Base-by-base conservation (phyloP, 2,113 vertebrate genomes). In the Ictidomys tridecemlineatus region DNA sequence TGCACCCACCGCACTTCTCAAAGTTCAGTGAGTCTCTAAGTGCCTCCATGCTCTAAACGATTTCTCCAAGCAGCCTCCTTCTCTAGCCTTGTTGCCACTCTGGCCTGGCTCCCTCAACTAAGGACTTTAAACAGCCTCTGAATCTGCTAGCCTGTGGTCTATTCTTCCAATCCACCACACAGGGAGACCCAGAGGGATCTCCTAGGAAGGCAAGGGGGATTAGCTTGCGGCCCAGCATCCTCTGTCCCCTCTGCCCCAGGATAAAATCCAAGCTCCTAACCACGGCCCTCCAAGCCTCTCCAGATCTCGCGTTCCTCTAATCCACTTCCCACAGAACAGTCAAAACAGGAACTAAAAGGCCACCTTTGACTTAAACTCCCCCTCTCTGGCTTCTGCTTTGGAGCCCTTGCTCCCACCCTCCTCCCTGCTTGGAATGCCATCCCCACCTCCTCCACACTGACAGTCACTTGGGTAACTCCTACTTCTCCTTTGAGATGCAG, bases 261-360 rank as follows among this genome's bases (percentile, higher is more conserved):
- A 84, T 72, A 61, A 96, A 93, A 85, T 53, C 95, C 48, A 67
- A 94, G n/a, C 34, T n/a, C 70, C 85, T 78, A 56, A 32, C 42
- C 56, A n/a, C 1, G 32, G 37, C 48, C 34, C 14, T 83, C 77
- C 8, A 26, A n/a, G 12, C 32, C 20, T 82, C 67, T 85, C 61
- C 8, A 18, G 26, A 77, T 58, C 94, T 51, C 42, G 69, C 61
- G 82, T 94, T 70, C 67, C 83, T 83, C 48, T 72, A 63, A 37
- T 28, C 32, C 67, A 42, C 39, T 53, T 63, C 61, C 74, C 80
- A 76, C 58, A 22, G 30, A 90, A 39, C 90, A 73, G 63, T 92
- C 63, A 82, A 70, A 89, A 39, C 30, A 56, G 42, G 28, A 32
- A 67, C 30, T 37, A 45, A 89, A 86, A 78, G 32, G 63, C 56